Evolutionary conservation across 1,140 invertebrate genomes (phyloP).

Genomic region (Aradophagus sp.): DNA sequence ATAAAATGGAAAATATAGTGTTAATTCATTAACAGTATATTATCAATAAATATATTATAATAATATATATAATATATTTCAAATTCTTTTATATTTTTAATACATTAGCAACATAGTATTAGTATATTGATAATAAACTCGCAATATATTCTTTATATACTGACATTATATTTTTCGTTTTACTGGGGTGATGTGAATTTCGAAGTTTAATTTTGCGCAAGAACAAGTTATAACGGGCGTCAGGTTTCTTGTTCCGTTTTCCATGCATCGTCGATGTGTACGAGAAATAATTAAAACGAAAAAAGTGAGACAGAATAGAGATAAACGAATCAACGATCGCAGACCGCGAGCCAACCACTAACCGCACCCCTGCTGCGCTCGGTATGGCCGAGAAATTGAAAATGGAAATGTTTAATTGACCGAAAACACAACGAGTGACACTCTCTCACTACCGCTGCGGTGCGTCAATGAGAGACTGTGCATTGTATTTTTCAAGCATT

Average conservation of each 20-base stretch:
- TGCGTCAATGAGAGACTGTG: constrained; percentile 38
- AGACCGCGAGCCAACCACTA: constrained; percentile 66
- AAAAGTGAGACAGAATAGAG: constrained; percentile 57
- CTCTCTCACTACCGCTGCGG: constrained; percentile 34
- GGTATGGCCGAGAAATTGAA: constrained; percentile 70
- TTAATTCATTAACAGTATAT: no score
- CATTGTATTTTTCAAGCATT: constrained; percentile 54
- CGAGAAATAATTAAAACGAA: constrained; percentile 50
- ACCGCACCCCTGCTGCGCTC: constrained; percentile 59
- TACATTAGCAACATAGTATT: no score
- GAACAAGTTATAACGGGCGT: no score
- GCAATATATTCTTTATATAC: no score
- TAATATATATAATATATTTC: no score
- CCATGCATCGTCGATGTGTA: not conserved
- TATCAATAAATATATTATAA: no score
- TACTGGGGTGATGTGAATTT: no score
- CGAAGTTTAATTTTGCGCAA: no score
- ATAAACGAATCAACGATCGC: constrained; percentile 73
- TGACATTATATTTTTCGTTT: no score
- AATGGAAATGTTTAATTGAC: constrained; percentile 73
- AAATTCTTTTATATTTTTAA: no score
- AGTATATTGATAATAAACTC: no score
- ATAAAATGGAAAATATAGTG: no score
- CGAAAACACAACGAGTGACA: constrained; percentile 66
- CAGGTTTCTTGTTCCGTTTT: not conserved